Evolutionary conservation across 2,888 invertebrate genomes (phyloP).

Genomic region (Hoplodrina ambigua): DNA sequence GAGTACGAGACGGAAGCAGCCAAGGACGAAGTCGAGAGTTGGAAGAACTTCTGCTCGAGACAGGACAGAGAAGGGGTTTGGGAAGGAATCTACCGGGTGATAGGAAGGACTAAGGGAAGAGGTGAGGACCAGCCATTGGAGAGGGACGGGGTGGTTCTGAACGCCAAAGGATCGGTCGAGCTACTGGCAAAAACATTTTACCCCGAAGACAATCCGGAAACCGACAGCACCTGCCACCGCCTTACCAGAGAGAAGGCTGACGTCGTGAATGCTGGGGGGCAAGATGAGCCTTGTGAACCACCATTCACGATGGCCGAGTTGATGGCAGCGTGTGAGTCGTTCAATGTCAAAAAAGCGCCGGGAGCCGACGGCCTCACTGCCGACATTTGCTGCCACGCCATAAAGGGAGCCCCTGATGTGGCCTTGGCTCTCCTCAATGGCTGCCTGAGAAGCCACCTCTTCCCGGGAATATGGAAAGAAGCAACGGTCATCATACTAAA

Average conservation of each 20-base stretch:
- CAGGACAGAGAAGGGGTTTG: conserved; percentile 47
- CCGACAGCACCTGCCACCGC: too few relatives aligned
- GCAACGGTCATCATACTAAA: too few relatives aligned
- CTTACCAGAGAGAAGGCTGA: too few relatives aligned
- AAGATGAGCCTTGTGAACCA: conserved; percentile 25
- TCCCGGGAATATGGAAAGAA: too few relatives aligned
- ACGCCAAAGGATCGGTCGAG: not conserved
- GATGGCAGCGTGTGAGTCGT: not conserved
- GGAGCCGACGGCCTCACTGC: conserved; percentile 11
- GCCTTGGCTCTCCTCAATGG: too few relatives aligned
- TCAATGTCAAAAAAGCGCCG: conserved; percentile 36
- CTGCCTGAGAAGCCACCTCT: too few relatives aligned
- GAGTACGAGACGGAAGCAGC: conserved; percentile 31
- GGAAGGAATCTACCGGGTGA: conserved; percentile 2
- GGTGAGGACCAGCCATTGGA: not conserved
- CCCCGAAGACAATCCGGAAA: too few relatives aligned
- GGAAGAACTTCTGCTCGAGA: conserved; percentile 45
- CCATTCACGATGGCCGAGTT: conserved; percentile 40
- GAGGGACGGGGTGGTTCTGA: not conserved
- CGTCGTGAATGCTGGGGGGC: not conserved
- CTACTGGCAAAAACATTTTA: too few relatives aligned
- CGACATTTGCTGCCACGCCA: too few relatives aligned
- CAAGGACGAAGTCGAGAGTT: not conserved
- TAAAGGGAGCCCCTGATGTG: too few relatives aligned
- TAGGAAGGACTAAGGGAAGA: conserved; percentile 5